Base-by-base conservation (phyloP, 2,113 vertebrate genomes). In the Plotosus lineatus region DNA sequence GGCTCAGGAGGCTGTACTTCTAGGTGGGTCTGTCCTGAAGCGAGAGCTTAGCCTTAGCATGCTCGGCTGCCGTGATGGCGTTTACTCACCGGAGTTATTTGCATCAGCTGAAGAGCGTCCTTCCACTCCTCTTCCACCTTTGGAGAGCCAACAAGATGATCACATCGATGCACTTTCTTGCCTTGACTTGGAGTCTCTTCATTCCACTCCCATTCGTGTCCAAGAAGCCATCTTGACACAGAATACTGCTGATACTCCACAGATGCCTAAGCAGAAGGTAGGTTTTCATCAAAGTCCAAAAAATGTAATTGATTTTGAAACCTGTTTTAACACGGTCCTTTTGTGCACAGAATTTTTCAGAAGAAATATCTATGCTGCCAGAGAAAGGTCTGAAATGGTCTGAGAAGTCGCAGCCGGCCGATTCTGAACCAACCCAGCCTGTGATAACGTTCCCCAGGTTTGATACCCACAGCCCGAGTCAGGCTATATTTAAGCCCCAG, bases 401-500 rank as follows among this genome's bases (percentile, higher is more conserved):
- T 1, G 74, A 83, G 71, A 74, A 66, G 4, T 69, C 38, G 19
- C 26, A 63, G 15, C 44, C n/a, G 4, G 26, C 72, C 66, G 8
- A 63, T 23, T 61, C 80, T 73, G 72, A 61, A 8, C 50, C 81
- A 31, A 36, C 63, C 66, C 42, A 76, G 51, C 77, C 66, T 0
- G 87, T 84, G 44, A 89, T 90, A 66, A 89, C 69, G 40, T 89
- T 89, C 58, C 91, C 90, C 80, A 90, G 78, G 58, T 88, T 94
- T 46, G 90, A 92, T 55, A 38, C 89, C 1, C 86, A 86, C 56
- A 94, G 93, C 81, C 93, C 93, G 5, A 94, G 93, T 85, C 93
- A 94, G 82, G 83, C 86, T 36, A 90, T 93, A 58, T 94, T 94
- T 68, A 94, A 93, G 79, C 93, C 93, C 0, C 93, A 94, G 88